phyloP scores from a whole-genome alignment of 2,888 invertebrate species.

The Sphaeridia pumilis region DNA sequence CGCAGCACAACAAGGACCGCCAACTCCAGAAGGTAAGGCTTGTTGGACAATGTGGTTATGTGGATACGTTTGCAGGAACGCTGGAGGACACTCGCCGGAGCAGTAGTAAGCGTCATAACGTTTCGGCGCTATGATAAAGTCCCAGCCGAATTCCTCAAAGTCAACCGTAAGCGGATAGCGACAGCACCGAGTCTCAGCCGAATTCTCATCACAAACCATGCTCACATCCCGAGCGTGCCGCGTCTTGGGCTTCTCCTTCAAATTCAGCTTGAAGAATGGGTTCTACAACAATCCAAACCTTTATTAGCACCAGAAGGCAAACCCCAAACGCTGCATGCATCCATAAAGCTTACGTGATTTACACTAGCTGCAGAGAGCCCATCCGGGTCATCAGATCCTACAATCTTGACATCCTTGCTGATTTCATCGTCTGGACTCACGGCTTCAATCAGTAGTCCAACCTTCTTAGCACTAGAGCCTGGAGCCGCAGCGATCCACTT shows the following conservation, averaged over 20 bases:
- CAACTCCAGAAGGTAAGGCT: constrained; percentile 60
- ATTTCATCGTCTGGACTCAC: constrained; percentile 25
- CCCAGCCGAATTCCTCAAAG: constrained; percentile 92
- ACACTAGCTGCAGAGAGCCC: constrained; percentile 5
- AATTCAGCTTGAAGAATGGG: constrained; percentile 51
- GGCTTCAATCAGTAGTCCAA: constrained; percentile 32
- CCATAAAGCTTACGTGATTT: constrained; percentile 27
- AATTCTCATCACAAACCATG: constrained; percentile 70
- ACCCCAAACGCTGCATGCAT: background rate
- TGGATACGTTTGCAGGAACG: constrained; percentile 72
- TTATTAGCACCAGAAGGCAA: too few species aligned
- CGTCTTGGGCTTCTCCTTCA: constrained; percentile 45
- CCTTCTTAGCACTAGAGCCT: constrained; percentile 28
- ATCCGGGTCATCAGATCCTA: constrained; percentile 26
- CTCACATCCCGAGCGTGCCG: constrained; percentile 65
- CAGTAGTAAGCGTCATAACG: constrained; percentile 92
- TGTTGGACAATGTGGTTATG: constrained; percentile 80
- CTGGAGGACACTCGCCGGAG: constrained; percentile 82
- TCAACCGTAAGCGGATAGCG: constrained; percentile 86
- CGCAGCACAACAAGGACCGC: constrained; percentile 87
- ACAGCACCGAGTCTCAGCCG: constrained; percentile 76
- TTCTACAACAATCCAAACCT: too few species aligned
- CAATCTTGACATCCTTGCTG: constrained; percentile 27
- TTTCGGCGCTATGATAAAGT: constrained; percentile 94
- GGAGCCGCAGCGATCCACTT: constrained; percentile 26